These are phyloP conservation scores for Athene cunicularia DNA, from an alignment of 2,113 vertebrate genomes.

Conservation along the genomic window DNA sequence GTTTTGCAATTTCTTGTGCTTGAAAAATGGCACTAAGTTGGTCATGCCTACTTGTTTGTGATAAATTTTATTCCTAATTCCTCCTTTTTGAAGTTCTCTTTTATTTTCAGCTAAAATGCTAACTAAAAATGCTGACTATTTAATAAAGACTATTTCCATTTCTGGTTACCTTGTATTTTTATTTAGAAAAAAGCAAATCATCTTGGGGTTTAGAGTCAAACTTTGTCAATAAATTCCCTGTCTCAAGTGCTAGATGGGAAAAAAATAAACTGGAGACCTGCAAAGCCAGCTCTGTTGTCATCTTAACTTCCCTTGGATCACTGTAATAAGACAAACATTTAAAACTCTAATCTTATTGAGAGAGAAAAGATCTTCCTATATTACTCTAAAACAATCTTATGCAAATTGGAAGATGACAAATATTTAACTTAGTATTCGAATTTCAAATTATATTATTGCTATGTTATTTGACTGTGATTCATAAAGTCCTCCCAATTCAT, in stretches of 20 bases:
- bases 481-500: background rate
- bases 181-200: background rate
- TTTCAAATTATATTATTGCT: background rate
- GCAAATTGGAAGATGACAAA: background rate
- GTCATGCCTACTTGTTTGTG: background rate
- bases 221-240: background rate
- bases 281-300: background rate
- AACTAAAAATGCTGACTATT: background rate
- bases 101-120: background rate
- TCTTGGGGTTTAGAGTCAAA: background rate
- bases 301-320: background rate
- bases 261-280: background rate
- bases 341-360: background rate
- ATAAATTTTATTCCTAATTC: background rate
- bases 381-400: background rate
- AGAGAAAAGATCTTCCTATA: background rate
- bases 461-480: conserved; percentile 19
- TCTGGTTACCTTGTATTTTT: background rate
- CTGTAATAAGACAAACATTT: background rate
- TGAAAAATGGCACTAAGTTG: background rate
- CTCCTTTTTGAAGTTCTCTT: background rate
- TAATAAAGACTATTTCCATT: background rate
- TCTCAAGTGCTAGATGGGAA: background rate
- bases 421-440: conserved; percentile 1
- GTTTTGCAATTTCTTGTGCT: background rate